Conservation (phyloP, 1,140 invertebrate species). For the Apis florea region DNA sequence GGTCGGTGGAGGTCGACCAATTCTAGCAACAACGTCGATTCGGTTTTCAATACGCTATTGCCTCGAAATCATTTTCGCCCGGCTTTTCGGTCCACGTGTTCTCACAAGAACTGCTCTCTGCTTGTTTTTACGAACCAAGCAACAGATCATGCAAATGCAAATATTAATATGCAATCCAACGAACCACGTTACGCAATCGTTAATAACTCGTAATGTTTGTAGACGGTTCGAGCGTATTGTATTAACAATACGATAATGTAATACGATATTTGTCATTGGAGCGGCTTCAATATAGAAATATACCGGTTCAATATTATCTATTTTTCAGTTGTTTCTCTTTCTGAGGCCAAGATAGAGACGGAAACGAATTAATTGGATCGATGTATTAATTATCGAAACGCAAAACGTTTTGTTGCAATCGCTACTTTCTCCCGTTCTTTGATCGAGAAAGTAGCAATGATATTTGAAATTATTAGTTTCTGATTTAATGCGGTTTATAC, state of each 20-base stretch:
- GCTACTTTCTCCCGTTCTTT: background rate
- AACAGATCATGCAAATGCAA: constrained; percentile 28
- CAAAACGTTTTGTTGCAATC: background rate
- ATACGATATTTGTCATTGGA: constrained; percentile 15
- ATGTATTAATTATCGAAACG: constrained; percentile 17
- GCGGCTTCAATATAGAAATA: background rate
- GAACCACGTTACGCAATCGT: constrained; percentile 11
- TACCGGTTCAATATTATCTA: background rate
- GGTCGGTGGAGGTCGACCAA: constrained; percentile 33
- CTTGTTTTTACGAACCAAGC: background rate
- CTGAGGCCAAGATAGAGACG: background rate
- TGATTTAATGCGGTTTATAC: background rate
- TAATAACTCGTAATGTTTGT: constrained; percentile 38
- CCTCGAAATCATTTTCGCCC: background rate
- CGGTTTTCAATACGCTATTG: background rate
- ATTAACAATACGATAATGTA: constrained; percentile 9
- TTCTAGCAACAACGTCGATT: background rate
- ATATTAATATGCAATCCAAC: constrained; percentile 16
- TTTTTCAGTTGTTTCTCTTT: constrained; percentile 16
- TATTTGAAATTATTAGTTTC: background rate
- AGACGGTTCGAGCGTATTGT: background rate
- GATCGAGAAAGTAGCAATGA: background rate
- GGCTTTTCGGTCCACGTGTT: constrained; percentile 2
- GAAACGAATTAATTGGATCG: background rate
- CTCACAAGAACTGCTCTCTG: background rate